Evolutionary conservation across 2,113 vertebrate genomes (phyloP), one percentile per base, ranked within the genome.

Genomic region (Corvus moneduloides): DNA sequence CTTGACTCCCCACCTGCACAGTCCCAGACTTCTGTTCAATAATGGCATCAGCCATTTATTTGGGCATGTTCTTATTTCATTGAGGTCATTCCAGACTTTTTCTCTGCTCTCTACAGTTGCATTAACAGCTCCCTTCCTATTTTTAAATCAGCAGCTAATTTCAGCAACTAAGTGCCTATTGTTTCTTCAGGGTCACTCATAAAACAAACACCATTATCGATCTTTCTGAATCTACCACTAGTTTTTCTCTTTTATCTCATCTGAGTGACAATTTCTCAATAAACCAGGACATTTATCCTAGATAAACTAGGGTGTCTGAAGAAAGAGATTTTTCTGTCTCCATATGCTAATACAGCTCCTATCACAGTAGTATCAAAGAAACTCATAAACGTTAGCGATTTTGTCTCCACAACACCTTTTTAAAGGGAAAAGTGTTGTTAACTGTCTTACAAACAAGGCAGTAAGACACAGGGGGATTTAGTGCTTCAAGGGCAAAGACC

Each of bases 101-200:
- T 81, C 56, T 93, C 66, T 0, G 23, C 56, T 78, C 85, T 72
- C 90, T 78, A 75, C 37, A 90, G 88, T 21, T 90, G 80, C 73
- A 86, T 92, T 95, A 96, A 95, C 88, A 92, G 92, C 83, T 96
- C 90, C 90, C 88, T 95, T 93, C 93, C 95, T 96, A 96, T 97
- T 96, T 96, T 96, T 93, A 95, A 94, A 95, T 94, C 94, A 92
- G 88, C 77, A 84, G 92, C 94, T 96, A 92, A 97, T 97, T 96
- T 95, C 94, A 92, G 96, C 90, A 96, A 90, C 94, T 95, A 94
- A 94, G 86, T 87, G 88, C 93, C 92, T 97, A 95, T 94, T 96
- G 93, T 95, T 96, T 95, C 90, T 96, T 93, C 93, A 95, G 94
- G 93, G 96, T 95, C 93, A 89, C 86, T 90, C 93, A 95, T 96